Evolutionary conservation across 2,888 invertebrate species (phyloP), one percentile per base, ranked within the genome.

Genomic region (Pollenia labialis): DNA sequence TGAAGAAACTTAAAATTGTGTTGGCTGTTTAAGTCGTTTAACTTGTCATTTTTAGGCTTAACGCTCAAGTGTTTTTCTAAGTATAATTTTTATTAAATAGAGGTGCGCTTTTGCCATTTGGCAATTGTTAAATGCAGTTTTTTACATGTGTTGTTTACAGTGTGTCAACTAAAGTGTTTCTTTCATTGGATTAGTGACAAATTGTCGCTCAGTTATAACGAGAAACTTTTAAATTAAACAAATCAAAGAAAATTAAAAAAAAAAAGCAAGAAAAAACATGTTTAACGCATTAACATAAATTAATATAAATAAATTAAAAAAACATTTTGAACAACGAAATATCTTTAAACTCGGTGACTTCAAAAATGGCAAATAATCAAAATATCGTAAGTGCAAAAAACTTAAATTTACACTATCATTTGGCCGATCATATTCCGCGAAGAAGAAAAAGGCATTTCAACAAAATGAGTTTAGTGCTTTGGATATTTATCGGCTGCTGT

Each of bases 71-170:
- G 71, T 72, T 66, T 83, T 23, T 60, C 9, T n/a, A 64, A 77
- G 40, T 58, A 18, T 2, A 69, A 74, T 69, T 76, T 69, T 54
- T 32, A 32, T 32, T 46, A 76, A 87, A 76, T 74, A 56, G 68
- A 81, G 80, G 84, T 87, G 87, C 54, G 86, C 60, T 71, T 50
- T 71, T 74, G 69, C 50, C 80, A 66, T 86, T 86, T 87, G 84
- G 76, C 81, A 84, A 84, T 80, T 75, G 75, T 48, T 81, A 40
- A 60, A 50, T 52, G 50, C 72, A 56, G 48, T 0, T 81, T 46
- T 11, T 56, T 68, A 16, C 4, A 44, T 64, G 46, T 85, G 72
- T 80, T 79, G 79, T 52, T 50, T 69, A 23, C 14, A 80, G 75
- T 76, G 75, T 83, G 79, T 82, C 72, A 79, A 60, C 50, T 76